Base-by-base conservation (phyloP, 2,888 invertebrate genomes). In the Unio delphinus region DNA sequence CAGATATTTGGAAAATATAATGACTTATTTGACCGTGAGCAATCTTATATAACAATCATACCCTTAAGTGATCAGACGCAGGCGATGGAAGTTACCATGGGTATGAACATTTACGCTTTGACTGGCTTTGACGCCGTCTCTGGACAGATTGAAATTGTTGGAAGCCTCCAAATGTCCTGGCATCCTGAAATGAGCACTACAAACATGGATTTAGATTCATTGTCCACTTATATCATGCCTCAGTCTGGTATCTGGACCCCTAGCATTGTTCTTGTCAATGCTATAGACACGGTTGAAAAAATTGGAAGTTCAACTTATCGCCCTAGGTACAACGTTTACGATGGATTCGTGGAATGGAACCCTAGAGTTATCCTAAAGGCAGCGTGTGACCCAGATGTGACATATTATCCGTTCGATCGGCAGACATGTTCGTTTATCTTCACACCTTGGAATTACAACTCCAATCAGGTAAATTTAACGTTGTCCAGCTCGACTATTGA, bases 341-440 rank as follows among this genome's bases (percentile, higher is more conserved):
- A 69, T 18, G 61, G 66, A 26, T 15, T 67, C 15, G 55, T 66
- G 30, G 64, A 64, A 55, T 77, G 76, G 76, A 64, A 66, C 26
- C 76, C 76, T 8, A 58, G 76, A 28, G 64, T 77, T n/a, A 70
- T 77, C 34, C 63, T 74, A 3, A 66, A 69, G 11, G 70, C 70
- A 6, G 67, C 76, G 5, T 77, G 76, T 60, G 61, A 72, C 20
- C 74, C 76, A 15, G 74, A 77, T 68, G 66, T 74, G 66, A 70
- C 65, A 18, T 77, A 65, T 34, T 77, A 69, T 26, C 76, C 76
- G 11, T 77, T 77, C 28, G 76, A 77, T 55, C 68, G 74, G 23
- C 76, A 77, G 55, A 65, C 54, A 26, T 77, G 76, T 45, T 58
- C 66, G 7, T 61, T 77, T 23, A 65, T 64, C 18, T 68, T 77